phyloP scores from a whole-genome alignment of 2,797 vertebrate genomes.

The Okamejei kenojei region DNA sequence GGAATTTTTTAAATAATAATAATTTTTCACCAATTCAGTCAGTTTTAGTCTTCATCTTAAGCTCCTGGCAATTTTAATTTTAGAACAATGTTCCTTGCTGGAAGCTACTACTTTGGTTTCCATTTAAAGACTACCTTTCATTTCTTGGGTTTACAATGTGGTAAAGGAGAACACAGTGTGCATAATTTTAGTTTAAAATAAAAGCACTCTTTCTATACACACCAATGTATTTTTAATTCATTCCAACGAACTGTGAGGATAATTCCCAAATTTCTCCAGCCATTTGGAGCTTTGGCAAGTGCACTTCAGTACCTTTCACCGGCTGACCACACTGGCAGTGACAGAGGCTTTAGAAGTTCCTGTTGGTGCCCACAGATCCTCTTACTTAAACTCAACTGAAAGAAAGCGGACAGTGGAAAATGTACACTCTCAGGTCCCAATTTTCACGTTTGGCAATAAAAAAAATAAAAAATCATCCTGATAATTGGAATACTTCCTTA shows the following conservation, averaged over 20 bases:
- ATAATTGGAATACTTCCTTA: not conserved
- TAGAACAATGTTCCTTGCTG: not conserved
- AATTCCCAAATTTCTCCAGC: not conserved
- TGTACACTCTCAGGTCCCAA: not conserved
- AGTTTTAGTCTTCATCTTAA: not conserved
- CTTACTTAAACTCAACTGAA: not conserved
- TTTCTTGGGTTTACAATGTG: not conserved
- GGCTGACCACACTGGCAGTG: constrained; percentile 1
- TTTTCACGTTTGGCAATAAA: not conserved
- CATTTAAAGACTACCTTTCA: not conserved
- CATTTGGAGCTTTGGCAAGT: constrained; percentile 27
- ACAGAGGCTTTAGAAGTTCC: constrained; percentile 17
- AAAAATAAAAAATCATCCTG: not conserved
- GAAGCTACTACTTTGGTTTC: not conserved
- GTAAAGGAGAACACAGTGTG: not conserved
- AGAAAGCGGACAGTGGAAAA: not conserved
- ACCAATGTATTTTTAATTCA: not conserved
- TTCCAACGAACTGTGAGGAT: constrained; percentile 8
- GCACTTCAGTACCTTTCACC: constrained; percentile 9
- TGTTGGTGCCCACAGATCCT: not conserved
- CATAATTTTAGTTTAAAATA: not conserved
- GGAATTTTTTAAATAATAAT: not conserved
- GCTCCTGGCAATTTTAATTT: not conserved
- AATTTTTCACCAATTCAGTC: no score
- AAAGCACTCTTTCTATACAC: not conserved